Conservation (phyloP, 2,888 invertebrate species). For the Pogonocherus hispidulus region DNA sequence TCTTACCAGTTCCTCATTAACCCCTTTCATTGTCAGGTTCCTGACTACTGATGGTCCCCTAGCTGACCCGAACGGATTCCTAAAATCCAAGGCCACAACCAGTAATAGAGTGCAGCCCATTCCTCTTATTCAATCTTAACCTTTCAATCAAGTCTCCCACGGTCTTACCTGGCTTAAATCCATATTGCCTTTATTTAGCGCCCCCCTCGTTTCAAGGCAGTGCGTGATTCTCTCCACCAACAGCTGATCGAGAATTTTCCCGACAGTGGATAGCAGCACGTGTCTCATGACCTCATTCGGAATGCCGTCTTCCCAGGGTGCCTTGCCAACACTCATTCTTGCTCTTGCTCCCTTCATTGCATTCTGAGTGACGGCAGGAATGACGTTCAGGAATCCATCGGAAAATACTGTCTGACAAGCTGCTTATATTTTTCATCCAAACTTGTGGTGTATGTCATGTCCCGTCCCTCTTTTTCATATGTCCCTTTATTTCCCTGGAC, state of each 20-base stretch:
- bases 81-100: background rate
- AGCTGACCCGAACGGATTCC: background rate
- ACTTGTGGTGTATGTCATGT: conserved; percentile 1
- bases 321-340: conserved; percentile 24
- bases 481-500: background rate
- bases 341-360: background rate
- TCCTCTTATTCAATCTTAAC: background rate
- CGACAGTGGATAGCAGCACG: background rate
- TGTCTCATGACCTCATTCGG: too few relatives aligned
- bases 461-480: background rate
- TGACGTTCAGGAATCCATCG: background rate
- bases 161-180: background rate
- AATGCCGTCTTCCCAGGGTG: conserved; percentile 19
- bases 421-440: background rate
- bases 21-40: background rate
- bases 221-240: background rate
- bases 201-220: background rate
- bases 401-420: background rate
- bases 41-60: background rate
- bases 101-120: background rate
- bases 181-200: background rate
- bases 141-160: too few relatives aligned
- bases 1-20: conserved; percentile 4
- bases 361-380: background rate
- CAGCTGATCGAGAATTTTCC: background rate